Percentiles rank a stretch among this genome's conserved stretches.
These are phyloP conservation scores for Andricus quercusramuli DNA, from an alignment of 2,888 invertebrate species.

Conservation along the genomic window DNA sequence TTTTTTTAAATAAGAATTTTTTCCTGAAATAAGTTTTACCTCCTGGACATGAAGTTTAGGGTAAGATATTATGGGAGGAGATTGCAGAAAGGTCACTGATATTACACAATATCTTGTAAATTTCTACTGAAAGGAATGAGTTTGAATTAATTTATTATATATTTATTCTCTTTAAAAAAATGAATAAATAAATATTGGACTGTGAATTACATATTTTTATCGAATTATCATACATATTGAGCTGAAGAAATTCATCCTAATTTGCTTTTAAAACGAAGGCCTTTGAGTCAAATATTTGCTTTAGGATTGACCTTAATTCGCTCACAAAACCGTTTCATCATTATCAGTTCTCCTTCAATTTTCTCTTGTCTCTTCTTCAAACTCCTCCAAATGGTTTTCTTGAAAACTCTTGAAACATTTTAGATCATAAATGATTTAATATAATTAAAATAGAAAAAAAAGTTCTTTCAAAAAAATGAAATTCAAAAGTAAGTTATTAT, in stretches of 20 bases:
- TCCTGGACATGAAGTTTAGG: background rate
- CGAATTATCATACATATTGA: background rate
- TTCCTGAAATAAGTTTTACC: background rate
- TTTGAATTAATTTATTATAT: background rate
- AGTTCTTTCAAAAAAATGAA: too few species aligned
- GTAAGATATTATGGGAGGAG: background rate
- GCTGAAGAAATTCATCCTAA: background rate
- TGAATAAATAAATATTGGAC: too few species aligned
- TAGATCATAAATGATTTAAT: background rate
- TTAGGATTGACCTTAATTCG: slow-evolving; percentile 6
- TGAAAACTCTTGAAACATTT: background rate
- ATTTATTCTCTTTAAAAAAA: background rate
- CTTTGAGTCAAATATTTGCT: background rate
- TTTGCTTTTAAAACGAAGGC: background rate
- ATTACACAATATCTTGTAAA: slow-evolving; percentile 20
- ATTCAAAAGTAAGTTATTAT: too few species aligned
- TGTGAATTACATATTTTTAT: background rate
- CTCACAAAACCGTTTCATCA: background rate
- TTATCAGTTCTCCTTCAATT: background rate
- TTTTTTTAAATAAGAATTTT: background rate
- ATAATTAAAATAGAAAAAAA: background rate
- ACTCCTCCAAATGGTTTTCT: too few species aligned
- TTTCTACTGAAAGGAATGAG: background rate
- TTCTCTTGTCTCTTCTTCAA: background rate
- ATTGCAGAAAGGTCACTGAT: background rate